Conservation (phyloP, 2,888 invertebrate species). For the Uropetala carovei region DNA sequence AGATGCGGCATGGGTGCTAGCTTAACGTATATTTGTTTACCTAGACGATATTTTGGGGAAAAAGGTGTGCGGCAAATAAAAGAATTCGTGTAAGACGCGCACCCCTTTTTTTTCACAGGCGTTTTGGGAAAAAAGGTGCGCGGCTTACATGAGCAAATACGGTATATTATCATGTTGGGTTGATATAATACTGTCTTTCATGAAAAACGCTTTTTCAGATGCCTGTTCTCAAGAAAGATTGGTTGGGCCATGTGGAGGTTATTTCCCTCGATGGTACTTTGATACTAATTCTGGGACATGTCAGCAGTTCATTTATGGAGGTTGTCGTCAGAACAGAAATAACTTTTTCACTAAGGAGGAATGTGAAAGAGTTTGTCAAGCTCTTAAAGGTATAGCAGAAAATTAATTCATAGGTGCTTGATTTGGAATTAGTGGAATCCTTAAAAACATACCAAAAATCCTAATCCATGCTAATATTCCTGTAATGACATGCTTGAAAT, state of each 20-base stretch:
- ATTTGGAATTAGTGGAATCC: neutral
- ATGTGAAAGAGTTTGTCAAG: conserved; percentile 82
- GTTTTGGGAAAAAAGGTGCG: too few species aligned
- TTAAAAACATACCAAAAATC: neutral
- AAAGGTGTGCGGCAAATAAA: too few species aligned
- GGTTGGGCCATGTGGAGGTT: conserved; percentile 87
- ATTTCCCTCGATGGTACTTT: conserved; percentile 90
- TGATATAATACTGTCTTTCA: neutral
- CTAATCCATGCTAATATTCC: neutral
- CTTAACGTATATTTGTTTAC: too few species aligned
- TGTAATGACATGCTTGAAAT: neutral
- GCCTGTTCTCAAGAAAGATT: conserved; percentile 82
- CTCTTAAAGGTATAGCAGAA: conserved; percentile 75
- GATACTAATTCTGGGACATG: conserved; percentile 84
- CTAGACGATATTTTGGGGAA: too few species aligned
- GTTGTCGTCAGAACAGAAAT: conserved; percentile 93
- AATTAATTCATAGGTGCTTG: neutral
- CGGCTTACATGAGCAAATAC: too few species aligned
- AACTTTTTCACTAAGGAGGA: conserved; percentile 87
- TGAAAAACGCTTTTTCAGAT: conserved; percentile 71
- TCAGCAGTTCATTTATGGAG: conserved; percentile 90
- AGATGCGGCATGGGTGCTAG: too few species aligned
- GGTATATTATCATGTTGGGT: neutral
- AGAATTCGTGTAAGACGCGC: too few species aligned
- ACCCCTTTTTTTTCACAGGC: too few species aligned